Base-by-base conservation (phyloP, 2,888 invertebrate species). In the Melolontha melolontha region DNA sequence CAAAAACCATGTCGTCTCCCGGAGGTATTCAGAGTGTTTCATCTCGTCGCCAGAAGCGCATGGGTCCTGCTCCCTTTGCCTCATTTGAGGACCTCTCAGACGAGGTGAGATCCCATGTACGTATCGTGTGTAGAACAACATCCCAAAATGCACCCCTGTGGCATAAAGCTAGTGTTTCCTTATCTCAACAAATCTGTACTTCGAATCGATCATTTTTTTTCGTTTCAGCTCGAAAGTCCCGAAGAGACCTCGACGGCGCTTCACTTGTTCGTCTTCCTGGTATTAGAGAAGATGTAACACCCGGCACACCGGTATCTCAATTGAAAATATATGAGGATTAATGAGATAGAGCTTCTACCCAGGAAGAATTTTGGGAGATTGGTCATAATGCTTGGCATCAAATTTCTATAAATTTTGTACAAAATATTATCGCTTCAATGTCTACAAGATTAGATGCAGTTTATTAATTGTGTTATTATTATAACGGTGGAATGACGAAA, bases 51-150 rank as follows among this genome's bases (percentile, higher is more conserved):
- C 92, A 92, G 86, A 89, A 90, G 86, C 91, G 93, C 84, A 91
- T 93, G 87, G 95, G 95, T 82, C 94, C 95, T 81, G 96, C 96
- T 80, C 96, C 96, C 81, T 93, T 96, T 84, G 96, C 96, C 82
- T 96, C 95, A 79, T 94, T 96, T 86, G 96, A 96, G 87, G 94
- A 94, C 87, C 88, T 90, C 83, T 92, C 92, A 79, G 93, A 94
- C 85, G 93, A 93, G 87, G 89, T 92, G 84, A 89, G 87, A 81
- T 83, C 85, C 72, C 85, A 86, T 82, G 87, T 88, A 87, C 84
- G 87, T 88, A 87, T 86, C 85, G 73, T 69, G 54, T 57, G 78
- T 73, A 75, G 73, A 81, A 82, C 40, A 34, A 42, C 57, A 55
- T 54, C 51, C 66, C 27, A 27, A 12, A 59, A 57, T 51, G 40